Conservation (phyloP, 2,113 vertebrate genomes). For the Peromyscus californicus region DNA sequence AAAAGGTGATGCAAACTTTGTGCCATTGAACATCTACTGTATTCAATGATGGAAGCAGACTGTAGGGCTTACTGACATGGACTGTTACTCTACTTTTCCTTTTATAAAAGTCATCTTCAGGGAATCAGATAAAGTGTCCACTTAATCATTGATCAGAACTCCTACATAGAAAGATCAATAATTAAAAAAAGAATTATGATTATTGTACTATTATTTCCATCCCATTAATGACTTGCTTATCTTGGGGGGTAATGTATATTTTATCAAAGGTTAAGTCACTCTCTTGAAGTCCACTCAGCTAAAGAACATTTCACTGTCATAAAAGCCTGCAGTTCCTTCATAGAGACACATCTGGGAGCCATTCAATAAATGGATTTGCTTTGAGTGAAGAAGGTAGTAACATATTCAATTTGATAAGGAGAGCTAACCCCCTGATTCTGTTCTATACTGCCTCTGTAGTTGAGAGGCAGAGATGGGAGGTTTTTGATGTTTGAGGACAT, state of each 20-base stretch:
- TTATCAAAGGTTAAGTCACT: not conserved
- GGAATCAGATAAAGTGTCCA: constrained; percentile 23
- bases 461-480: constrained; percentile 43
- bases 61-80: not conserved
- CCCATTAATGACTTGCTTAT: not conserved
- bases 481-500: constrained; percentile 23
- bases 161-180: constrained; percentile 24
- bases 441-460: constrained; percentile 62
- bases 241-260: not conserved
- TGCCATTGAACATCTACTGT: not conserved
- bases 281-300: not conserved
- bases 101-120: not conserved
- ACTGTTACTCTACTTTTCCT: not conserved
- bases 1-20: not conserved
- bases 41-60: not conserved
- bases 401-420: constrained; percentile 62
- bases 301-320: constrained; percentile 15
- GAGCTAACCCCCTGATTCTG: constrained; percentile 76
- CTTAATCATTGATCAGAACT: constrained; percentile 66
- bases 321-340: not conserved
- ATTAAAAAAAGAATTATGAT: constrained; percentile 34
- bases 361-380: constrained; percentile 73
- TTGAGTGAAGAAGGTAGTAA: constrained; percentile 71
- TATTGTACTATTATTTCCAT: constrained; percentile 12
- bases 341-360: constrained; percentile 64